Evolutionary conservation across 2,797 vertebrate species (phyloP).

Genomic region (Megaceryle alcyon): DNA sequence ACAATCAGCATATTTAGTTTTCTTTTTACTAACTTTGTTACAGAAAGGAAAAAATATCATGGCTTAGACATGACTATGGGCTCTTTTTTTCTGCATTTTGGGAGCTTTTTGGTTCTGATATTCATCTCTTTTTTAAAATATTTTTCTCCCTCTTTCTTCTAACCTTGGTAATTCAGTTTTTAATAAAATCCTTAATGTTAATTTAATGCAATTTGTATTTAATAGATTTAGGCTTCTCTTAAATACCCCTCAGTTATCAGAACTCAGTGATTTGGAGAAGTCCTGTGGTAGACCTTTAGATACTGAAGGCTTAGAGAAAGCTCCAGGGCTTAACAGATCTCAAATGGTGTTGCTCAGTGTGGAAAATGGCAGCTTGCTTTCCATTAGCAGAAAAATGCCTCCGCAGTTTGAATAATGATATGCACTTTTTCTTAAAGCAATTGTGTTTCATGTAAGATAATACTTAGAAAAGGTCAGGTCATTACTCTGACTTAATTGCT

Average conservation of each 20-base stretch:
- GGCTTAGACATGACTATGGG: not conserved
- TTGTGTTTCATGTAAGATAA: constrained; percentile 44
- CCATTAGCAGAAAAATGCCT: not conserved
- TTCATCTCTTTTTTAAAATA: not conserved
- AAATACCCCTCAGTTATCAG: constrained; percentile 25
- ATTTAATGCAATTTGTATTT: constrained; percentile 29
- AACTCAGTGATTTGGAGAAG: constrained; percentile 4
- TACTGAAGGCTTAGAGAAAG: not conserved
- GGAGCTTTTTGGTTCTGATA: not conserved
- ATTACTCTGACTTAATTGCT: constrained; percentile 4
- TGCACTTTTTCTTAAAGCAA: not conserved
- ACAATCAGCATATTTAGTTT: not conserved
- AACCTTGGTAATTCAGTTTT: not conserved
- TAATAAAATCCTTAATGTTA: constrained; percentile 1
- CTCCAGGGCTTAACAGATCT: constrained; percentile 13
- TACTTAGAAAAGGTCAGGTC: constrained; percentile 32
- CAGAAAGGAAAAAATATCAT: not conserved
- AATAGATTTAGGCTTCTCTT: constrained; percentile 14
- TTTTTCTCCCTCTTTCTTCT: not conserved
- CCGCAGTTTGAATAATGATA: not conserved
- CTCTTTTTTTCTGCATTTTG: not conserved
- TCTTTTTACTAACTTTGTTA: not conserved
- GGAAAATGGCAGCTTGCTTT: constrained; percentile 29
- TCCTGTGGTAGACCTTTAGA: not conserved
- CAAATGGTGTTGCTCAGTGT: not conserved